Base-by-base conservation (phyloP, 2,113 vertebrate species). In the Phylloscopus whistleri region DNA sequence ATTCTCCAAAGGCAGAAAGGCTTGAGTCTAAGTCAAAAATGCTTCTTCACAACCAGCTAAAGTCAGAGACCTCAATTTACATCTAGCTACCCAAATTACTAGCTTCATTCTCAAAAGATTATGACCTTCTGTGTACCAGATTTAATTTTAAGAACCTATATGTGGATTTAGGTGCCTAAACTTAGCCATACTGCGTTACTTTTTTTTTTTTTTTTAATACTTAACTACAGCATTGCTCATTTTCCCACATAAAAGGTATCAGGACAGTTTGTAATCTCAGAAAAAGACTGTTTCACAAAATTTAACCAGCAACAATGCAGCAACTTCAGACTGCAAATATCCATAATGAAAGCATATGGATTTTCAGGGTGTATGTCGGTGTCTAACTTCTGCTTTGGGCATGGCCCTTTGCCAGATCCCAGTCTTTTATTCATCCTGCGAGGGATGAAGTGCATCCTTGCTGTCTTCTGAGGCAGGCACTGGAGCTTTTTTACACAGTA, bases 1-100 rank as follows among this genome's bases (percentile, higher is more conserved):
- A 81, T 88, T 91, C 69, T 94, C 89, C 60, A 92, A 94, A 97
- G 86, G 66, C 85, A 94, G 90, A 87, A 93, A 46, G 27, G 1
- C 52, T 89, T 91, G 91, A n/a, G 28, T 37, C 86, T 46, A 70
- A 90, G 31, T 59, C 1, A 92, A 87, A 91, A 89, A 68, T 60
- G 4, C 33, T 77, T 15, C 67, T 86, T 55, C n/a, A 33, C 23
- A 68, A 69, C 23, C 23, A 68, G 60, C 39, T 89, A 81, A 96
- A 92, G 37, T 84, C 59, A 78, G 58, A 72, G 48, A 74, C 63
- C n/a, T 73, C 68, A 48, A 44, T 83, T 92, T 58, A 91, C 39
- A 68, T 66, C 48, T 56, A 76, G 53, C 41, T 79, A 88, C 68
- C 64, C 70, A 91, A 96, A 96, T 94, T 92, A 52, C 48, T 88